Conservation (phyloP, 2,797 vertebrate species). For the Vireo griseus region DNA sequence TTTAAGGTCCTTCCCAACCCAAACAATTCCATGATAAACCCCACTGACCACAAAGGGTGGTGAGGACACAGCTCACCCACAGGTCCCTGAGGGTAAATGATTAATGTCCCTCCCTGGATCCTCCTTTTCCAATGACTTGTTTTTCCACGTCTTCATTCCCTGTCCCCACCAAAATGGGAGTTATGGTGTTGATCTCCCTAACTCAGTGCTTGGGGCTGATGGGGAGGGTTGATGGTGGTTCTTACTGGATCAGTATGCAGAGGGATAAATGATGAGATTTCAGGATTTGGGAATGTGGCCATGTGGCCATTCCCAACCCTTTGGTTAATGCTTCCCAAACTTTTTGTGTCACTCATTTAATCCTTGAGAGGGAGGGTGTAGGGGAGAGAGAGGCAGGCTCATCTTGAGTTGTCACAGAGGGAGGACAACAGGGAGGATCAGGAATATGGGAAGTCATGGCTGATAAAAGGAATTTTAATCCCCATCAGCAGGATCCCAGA, state of each 20-base stretch:
- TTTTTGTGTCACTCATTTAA: not conserved
- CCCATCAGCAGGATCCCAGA: not conserved
- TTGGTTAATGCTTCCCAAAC: not conserved
- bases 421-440: not conserved
- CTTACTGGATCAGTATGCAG: not conserved
- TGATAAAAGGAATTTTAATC: not conserved
- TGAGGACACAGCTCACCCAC: not conserved
- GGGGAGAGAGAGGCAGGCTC: not conserved
- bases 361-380: not conserved
- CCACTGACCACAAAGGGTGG: not conserved
- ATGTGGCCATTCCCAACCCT: fast-evolving
- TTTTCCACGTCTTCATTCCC: not conserved
- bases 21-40: not conserved
- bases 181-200: not conserved
- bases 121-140: not conserved
- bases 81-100: not conserved
- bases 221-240: not conserved
- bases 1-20: not conserved
- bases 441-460: not conserved
- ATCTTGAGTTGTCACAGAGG: fast-evolving
- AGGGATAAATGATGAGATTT: not conserved
- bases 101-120: not conserved
- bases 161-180: fast-evolving
- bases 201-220: not conserved
- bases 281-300: not conserved